Conservation (phyloP, 2,888 invertebrate species). For the Drosophila multiciliata region DNA sequence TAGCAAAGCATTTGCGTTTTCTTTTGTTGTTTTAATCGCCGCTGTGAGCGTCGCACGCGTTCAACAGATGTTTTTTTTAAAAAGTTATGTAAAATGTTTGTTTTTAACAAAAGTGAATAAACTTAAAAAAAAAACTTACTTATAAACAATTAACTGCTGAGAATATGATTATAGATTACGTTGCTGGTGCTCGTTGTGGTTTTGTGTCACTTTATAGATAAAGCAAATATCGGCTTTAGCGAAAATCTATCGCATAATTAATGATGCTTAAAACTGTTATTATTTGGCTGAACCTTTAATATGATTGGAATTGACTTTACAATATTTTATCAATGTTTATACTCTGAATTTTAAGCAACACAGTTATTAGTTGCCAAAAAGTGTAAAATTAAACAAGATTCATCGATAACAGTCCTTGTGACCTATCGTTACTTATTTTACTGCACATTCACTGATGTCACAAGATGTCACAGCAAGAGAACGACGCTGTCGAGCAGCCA, state of each 20-base stretch:
- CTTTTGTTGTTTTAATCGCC: constrained; percentile 35
- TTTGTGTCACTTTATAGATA: constrained; percentile 21
- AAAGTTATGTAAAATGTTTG: constrained; percentile 3
- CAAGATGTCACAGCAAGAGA: constrained; percentile 6
- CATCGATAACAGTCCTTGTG: constrained; percentile 16
- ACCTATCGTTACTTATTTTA: constrained; percentile 4
- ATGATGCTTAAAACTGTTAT: neutral
- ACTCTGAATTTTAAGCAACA: neutral
- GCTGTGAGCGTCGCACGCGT: constrained; percentile 13
- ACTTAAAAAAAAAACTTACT: constrained; percentile 37
- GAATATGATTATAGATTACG: neutral
- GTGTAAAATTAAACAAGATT: neutral
- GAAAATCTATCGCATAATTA: constrained; percentile 14
- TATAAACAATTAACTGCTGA: constrained; percentile 20
- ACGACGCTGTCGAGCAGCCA: neutral
- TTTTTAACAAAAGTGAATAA: constrained; percentile 21
- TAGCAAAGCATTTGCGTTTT: constrained; percentile 5
- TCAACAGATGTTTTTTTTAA: constrained; percentile 8
- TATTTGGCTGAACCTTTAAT: neutral
- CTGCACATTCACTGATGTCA: neutral
- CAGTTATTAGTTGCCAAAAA: neutral
- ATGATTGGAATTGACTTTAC: neutral
- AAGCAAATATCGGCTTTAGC: neutral
- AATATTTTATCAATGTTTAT: neutral
- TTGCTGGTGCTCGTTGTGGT: constrained; percentile 20